Percentiles rank a stretch among this genome's conserved stretches.
phyloP scores from a whole-genome alignment of 1,140 invertebrate genomes.

The Cyrtorhinus lividipennis region DNA sequence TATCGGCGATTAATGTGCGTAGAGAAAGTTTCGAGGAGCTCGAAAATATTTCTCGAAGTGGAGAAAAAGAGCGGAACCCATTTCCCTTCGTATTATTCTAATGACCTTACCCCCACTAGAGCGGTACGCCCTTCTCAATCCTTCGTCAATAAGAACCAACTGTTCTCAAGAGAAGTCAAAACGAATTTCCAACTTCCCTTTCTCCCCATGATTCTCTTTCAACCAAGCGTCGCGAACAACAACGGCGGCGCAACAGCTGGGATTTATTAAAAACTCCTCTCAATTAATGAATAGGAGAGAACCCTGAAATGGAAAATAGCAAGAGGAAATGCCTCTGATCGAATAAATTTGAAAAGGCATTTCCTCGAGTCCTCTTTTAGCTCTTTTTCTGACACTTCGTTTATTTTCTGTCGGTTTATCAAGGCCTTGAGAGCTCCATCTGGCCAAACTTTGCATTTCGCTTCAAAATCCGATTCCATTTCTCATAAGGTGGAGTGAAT shows the following conservation, averaged over 20 bases:
- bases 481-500: too few relatives aligned
- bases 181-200: constrained; percentile 1
- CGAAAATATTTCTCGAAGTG: too few relatives aligned
- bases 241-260: not conserved
- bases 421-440: too few relatives aligned
- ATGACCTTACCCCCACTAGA: too few relatives aligned
- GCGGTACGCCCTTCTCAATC: not conserved
- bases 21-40: too few relatives aligned
- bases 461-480: too few relatives aligned
- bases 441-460: too few relatives aligned
- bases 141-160: not conserved
- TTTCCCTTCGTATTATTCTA: too few relatives aligned
- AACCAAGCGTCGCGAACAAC: not conserved
- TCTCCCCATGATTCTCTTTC: not conserved
- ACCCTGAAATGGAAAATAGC: not conserved
- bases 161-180: constrained; percentile 1
- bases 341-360: not conserved
- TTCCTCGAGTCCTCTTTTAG: not conserved
- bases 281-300: not conserved
- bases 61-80: too few relatives aligned
- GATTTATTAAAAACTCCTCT: constrained; percentile 3
- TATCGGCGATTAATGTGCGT: too few relatives aligned
- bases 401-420: too few relatives aligned
- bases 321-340: not conserved
- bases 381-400: too few relatives aligned